Base-by-base conservation (phyloP, 1,140 invertebrate species). In the Dinoponera quadriceps region DNA sequence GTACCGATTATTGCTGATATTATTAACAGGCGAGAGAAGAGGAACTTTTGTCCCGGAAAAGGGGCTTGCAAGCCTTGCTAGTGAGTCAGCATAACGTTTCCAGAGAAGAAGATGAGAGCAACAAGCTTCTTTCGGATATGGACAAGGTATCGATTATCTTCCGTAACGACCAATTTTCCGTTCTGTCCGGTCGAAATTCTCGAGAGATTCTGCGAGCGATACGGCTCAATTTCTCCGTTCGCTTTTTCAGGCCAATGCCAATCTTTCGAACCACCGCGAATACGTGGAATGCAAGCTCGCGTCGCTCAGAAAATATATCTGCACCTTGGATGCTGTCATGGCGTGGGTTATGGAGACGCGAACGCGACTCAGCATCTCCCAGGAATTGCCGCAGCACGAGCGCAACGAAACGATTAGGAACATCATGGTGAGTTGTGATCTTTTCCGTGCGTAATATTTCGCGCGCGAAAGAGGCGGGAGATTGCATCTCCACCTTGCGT, bases 1-100 rank as follows among this genome's bases (percentile, higher is more conserved):
- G 51, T 68, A 49, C 38, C 68, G 22, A 16, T 20, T 54, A 68
- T 48, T 66, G 68, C 74, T 69, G 38, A 81, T 54, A 38, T 44
- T 16, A 60, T 73, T 85, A 88, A 48, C 89, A 97, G 97, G 96
- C 96, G 48, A 95, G 96, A 72, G 95, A 97, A 92, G 96, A 96
- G 92, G 96, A 97, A 88, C 93, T 97, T 44, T 86, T 92, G 18
- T 91, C 91, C 33, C 95, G 95, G 89, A 95, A 94, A 87, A 94
- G 94, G 49, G 95, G 95, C 59, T 92, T 96, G 86, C 95, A 96
- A 89, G 93, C 92, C 20, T 90, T 96, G n/a, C n/a, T n/a, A 38
- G 93, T 95, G 82, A 94, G 88, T 80, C 94, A 94, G 85, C 91
- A 92, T 48, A 90, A 92, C 74, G 89, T 91, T 85, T 88, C 91